Base-by-base conservation (phyloP, 2,888 invertebrate genomes). In the Bombyx huttoni region DNA sequence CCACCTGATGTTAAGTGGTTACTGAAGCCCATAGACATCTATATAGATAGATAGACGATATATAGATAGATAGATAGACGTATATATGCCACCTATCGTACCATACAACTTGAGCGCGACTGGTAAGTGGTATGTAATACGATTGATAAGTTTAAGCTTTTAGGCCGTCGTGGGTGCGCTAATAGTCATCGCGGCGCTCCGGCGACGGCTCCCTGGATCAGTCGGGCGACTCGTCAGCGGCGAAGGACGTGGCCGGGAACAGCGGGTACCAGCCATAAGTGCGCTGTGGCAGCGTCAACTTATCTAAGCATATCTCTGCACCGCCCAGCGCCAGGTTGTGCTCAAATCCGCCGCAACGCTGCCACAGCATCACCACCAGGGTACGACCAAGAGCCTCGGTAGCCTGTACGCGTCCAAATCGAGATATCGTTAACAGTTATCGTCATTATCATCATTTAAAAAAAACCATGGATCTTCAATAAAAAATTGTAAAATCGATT, bases 221-320 rank as follows among this genome's bases (percentile, higher is more conserved):
- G 76, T 88, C 87, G 67, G 87, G 87, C 56, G 87, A 87, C 65
- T 90, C 91, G 72, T 91, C 84, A 62, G 77, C 93, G 33, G 93
- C 94, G 58, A 95, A 91, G 51, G 94, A 94, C 67, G 94, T 94
- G 76, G 96, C 94, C 45, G 96, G 95, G 83, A 96, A 96, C 60
- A 98, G 90, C 57, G 96, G 95, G 89, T 97, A 98, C 97, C 97
- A 97, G 59, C 96, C 95, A 67, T 93, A 92, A 48, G 94, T 94
- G 64, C 94, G 91, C 73, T 94, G 93, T 34, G 94, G 93, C 57
- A 96, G 90, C 49, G 94, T 92, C 54, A 97, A 88, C 67, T 93
- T 92, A 78, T 96, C 96, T 58, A 98, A 90, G 59, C 94, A 92
- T 59, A 98, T 93, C 81, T 97, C 96, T 0, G 93, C 95, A 49